A percentile compares a stretch with the other conserved stretches of the same genome.
phyloP scores from a whole-genome alignment of 2,888 invertebrate species.

The Drosophila paranaensis region DNA sequence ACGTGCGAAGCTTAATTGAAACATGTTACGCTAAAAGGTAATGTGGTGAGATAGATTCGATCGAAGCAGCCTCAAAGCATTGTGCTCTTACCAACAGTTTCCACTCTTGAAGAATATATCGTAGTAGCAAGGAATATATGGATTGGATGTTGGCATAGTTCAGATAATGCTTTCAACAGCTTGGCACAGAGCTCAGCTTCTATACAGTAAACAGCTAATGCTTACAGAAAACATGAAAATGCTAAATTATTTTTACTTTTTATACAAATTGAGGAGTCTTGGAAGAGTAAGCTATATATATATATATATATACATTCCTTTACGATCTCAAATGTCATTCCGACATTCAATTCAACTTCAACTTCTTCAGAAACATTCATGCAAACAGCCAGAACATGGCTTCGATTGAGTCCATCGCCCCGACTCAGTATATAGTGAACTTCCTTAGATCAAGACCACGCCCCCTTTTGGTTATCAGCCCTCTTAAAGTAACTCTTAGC shows the following conservation, averaged over 20 bases:
- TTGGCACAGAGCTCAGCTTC: neutral
- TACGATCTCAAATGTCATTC: neutral
- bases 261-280: neutral
- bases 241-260: no score
- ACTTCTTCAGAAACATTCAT: no score
- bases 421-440: neutral
- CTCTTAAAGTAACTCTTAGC: neutral
- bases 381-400: no score
- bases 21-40: constrained; percentile 44
- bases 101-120: neutral
- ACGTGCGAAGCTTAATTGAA: constrained; percentile 46
- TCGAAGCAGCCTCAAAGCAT: neutral
- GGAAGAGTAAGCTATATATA: neutral
- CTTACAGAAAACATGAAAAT: neutral
- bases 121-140: no score
- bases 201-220: neutral
- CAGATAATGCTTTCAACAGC: neutral
- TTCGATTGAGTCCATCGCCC: neutral
- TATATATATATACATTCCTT: neutral
- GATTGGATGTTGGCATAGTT: neutral
- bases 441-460: neutral
- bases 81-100: neutral
- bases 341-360: neutral
- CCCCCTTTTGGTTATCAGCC: neutral
- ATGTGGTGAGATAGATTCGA: constrained; percentile 30